A percentile compares a stretch with the other conserved stretches of the same genome.
phyloP scores from a whole-genome alignment of 2,888 invertebrate genomes.

The Nomada ruficornis region DNA sequence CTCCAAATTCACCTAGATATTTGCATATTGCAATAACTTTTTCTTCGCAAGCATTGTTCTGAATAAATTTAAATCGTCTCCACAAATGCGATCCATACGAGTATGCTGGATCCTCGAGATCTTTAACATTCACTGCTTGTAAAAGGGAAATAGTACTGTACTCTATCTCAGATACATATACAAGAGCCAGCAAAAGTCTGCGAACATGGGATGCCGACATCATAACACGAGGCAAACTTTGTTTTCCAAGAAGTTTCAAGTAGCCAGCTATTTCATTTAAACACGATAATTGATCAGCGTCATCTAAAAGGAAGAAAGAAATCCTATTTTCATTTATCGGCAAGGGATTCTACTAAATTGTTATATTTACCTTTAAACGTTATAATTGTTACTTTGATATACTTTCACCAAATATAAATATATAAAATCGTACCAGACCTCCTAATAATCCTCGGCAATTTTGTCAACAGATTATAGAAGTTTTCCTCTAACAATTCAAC shows the following conservation, averaged over 20 bases:
- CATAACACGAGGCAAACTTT: constrained; percentile 86
- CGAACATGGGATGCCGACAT: constrained; percentile 86
- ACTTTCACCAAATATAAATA: constrained; percentile 16
- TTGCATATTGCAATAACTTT: constrained; percentile 86
- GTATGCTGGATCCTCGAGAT: constrained; percentile 82
- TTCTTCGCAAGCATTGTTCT: constrained; percentile 83
- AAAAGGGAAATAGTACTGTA: constrained; percentile 85
- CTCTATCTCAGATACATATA: constrained; percentile 86
- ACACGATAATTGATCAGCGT: constrained; percentile 87
- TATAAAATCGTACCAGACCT: constrained; percentile 79
- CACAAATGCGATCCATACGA: constrained; percentile 85
- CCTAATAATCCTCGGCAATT: constrained; percentile 88
- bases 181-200: constrained; percentile 86
- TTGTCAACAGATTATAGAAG: constrained; percentile 86
- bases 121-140: constrained; percentile 85
- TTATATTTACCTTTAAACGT: not conserved
- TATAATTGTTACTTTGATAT: not conserved
- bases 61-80: constrained; percentile 88
- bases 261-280: constrained; percentile 89
- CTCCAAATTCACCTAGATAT: constrained; percentile 86
- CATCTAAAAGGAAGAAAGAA: constrained; percentile 83
- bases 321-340: not conserved
- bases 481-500: constrained; percentile 87
- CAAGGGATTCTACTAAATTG: not conserved
- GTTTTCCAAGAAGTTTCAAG: constrained; percentile 86